phyloP scores from a whole-genome alignment of 2,888 invertebrate species.

The Alloplasta piceator region DNA sequence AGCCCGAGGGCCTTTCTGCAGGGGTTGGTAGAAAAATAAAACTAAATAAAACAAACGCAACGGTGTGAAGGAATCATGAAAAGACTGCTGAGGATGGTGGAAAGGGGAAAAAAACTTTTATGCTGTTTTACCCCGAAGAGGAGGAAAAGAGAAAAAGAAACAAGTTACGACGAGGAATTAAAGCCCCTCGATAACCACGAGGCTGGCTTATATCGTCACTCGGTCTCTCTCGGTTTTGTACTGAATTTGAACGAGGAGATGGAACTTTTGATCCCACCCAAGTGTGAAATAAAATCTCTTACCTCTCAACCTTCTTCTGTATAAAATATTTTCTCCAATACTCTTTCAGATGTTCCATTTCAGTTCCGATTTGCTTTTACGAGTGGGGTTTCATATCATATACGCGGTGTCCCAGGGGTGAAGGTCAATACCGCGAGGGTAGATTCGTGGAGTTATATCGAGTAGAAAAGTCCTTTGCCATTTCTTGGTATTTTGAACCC shows the following conservation, averaged over 20 bases:
- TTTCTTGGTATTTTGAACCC: no score
- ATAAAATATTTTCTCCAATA: not conserved
- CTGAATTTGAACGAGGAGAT: not conserved
- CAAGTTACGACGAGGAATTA: constrained; percentile 28
- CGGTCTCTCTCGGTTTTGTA: not conserved
- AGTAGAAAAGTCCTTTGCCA: no score
- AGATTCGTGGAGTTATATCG: no score
- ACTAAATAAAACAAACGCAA: not conserved
- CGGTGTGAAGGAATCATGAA: not conserved
- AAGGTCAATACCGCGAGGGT: no score
- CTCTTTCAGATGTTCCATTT: not conserved
- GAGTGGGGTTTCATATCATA: no score
- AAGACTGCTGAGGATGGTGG: not conserved
- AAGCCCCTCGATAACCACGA: constrained; percentile 23
- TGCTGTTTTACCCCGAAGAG: not conserved
- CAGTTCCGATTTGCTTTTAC: no score
- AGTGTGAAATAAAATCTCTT: constrained; percentile 6
- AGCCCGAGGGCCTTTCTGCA: not conserved
- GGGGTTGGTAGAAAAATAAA: not conserved
- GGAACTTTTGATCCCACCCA: constrained; percentile 6
- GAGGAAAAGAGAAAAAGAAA: not conserved
- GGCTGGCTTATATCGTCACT: not conserved
- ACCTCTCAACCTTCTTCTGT: not conserved
- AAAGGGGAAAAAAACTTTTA: not conserved
- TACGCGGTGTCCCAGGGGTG: no score